Evolutionary conservation across 2,113 vertebrate species (phyloP).

Genomic region (Atlantisia rogersi): DNA sequence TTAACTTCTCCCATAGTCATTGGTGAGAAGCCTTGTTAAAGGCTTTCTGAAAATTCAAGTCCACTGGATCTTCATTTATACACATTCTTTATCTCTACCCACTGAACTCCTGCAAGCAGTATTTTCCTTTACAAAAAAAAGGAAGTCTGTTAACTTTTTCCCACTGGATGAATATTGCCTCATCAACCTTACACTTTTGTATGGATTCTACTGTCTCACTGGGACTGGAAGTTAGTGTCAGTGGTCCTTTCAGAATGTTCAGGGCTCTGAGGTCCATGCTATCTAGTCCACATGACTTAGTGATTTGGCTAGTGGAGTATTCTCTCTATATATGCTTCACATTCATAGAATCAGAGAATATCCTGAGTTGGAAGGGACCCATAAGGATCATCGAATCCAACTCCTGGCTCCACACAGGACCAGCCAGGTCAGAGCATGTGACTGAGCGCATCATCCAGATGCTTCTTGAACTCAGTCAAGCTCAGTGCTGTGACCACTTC

Average conservation of each 20-base stretch:
- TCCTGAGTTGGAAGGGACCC: no score
- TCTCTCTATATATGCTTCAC: neutral
- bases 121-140: neutral
- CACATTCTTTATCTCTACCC: neutral
- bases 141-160: neutral
- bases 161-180: rapidly evolving
- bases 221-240: neutral
- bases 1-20: neutral
- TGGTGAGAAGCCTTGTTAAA: neutral
- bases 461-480: no score
- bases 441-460: no score
- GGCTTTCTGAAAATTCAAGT: neutral
- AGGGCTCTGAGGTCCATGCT: neutral
- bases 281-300: neutral
- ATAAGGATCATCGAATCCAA: no score
- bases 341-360: no score
- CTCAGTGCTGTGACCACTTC: no score
- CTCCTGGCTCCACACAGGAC: no score
- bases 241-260: neutral
- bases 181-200: neutral
- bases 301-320: neutral
- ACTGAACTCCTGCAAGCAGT: neutral
- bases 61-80: neutral
- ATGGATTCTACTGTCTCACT: neutral
- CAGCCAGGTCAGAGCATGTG: no score